Base-by-base conservation (phyloP, 2,888 invertebrate species). In the Ochlodes sylvanus region DNA sequence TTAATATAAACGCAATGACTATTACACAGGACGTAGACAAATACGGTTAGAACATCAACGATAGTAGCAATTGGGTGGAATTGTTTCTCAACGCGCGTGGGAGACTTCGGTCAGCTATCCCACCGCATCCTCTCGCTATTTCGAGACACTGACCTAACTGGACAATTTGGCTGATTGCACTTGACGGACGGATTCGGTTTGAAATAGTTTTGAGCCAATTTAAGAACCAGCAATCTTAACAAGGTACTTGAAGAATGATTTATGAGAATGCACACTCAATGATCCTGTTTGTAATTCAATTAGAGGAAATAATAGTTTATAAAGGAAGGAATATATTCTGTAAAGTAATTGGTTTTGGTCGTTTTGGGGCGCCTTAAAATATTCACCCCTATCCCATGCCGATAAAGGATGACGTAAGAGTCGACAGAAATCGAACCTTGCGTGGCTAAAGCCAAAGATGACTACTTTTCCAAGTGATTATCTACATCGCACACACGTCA, bases 121-220 rank as follows among this genome's bases (percentile, higher is more conserved):
- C 70, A 77, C 75, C 14, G 73, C 75, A 78, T 86, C 82, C 81
- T 82, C 70, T 63, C 3, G 70, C 76, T 83, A 83, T 84, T 82
- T 79, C 74, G 79, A 80, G 73, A 73, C 72, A 70, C 69, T 85
- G 84, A 84, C 76, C 75, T 71, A 77, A 76, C 77, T 68, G 72
- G 72, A 69, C 73, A 75, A 76, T 75, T 76, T 70, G 64, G 60
- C 73, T 73, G 72, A 77, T 77, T 75, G 71, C 32, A 57, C 38
- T 68, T 41, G 62, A 55, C 55, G 50, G 56, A 57, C 62, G 70
- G 55, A 74, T 74, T 73, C 58, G 58, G 68, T 41, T 69, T 63
- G 54, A 68, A 70, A 68, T 69, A 70, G 60, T 62, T 65, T 63
- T 63, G 38, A 44, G 71, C 70, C 34, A 71, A 75, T 74, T 72